Percentiles rank a stretch among this genome's conserved stretches.
These are phyloP conservation scores for Azemiops feae DNA, from an alignment of 2,113 vertebrate genomes.

Conservation along the genomic window DNA sequence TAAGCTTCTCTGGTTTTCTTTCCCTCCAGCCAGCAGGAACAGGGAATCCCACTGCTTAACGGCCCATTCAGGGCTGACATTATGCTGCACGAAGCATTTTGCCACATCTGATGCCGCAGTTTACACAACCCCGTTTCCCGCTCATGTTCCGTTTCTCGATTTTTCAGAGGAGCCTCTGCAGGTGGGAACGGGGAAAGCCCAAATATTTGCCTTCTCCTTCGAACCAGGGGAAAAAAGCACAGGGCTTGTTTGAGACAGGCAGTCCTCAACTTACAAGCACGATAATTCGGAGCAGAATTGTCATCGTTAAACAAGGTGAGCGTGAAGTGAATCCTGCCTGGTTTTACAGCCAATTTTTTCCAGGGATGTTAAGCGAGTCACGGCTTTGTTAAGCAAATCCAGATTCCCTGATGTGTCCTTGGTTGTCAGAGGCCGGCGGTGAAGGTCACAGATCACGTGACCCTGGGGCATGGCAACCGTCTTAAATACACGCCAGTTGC, in stretches of 20 bases:
- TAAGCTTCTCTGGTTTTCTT: background rate
- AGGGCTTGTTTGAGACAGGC: background rate
- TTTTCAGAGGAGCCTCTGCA: background rate
- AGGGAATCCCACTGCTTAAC: background rate
- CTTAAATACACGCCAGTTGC: too few species aligned
- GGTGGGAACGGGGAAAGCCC: background rate
- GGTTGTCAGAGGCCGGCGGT: too few species aligned
- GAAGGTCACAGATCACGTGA: too few species aligned
- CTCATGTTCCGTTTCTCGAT: background rate
- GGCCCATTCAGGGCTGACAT: background rate
- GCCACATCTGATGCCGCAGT: background rate
- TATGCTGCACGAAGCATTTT: background rate
- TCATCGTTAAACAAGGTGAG: too few species aligned
- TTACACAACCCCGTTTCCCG: background rate
- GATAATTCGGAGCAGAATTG: too few species aligned
- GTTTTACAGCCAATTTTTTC: too few species aligned
- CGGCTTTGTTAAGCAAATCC: too few species aligned
- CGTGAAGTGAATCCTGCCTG: too few species aligned
- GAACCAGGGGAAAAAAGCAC: background rate
- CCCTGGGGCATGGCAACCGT: too few species aligned
- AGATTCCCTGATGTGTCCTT: too few species aligned
- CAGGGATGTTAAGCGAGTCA: too few species aligned
- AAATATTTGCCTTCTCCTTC: background rate
- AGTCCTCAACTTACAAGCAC: too few species aligned
- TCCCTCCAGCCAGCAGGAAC: background rate